Conservation (phyloP, 2,113 vertebrate species). For the Addax nasomaculatus region DNA sequence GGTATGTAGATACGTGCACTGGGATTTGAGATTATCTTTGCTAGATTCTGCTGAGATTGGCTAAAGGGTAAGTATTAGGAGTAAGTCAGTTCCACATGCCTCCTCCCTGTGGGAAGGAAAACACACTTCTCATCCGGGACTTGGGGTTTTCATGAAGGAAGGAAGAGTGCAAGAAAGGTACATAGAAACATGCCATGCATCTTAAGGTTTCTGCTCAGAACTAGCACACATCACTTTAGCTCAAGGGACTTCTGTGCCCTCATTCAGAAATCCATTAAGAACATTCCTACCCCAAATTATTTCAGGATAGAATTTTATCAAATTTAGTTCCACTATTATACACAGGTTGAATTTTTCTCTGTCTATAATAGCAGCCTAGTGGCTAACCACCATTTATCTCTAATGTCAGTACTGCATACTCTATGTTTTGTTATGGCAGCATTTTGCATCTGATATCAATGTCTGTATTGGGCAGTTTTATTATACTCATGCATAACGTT, state of each 20-base stretch:
- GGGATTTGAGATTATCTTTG: neutral
- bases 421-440: neutral
- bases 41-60: neutral
- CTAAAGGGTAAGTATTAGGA: neutral
- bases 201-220: neutral
- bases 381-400: neutral
- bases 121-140: neutral
- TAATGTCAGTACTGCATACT: neutral
- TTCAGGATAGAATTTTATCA: neutral
- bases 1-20: neutral
- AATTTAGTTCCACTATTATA: neutral
- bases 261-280: neutral
- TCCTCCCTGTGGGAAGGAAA: neutral
- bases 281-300: neutral
- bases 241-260: neutral
- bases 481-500: neutral
- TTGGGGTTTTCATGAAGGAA: neutral
- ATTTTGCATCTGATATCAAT: neutral
- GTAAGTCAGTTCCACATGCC: neutral
- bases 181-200: neutral
- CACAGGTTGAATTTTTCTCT: neutral
- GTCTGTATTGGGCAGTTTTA: neutral
- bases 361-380: neutral
- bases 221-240: neutral
- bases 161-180: neutral